Conservation (phyloP, 2,888 invertebrate species). For the Agriopis marginaria region DNA sequence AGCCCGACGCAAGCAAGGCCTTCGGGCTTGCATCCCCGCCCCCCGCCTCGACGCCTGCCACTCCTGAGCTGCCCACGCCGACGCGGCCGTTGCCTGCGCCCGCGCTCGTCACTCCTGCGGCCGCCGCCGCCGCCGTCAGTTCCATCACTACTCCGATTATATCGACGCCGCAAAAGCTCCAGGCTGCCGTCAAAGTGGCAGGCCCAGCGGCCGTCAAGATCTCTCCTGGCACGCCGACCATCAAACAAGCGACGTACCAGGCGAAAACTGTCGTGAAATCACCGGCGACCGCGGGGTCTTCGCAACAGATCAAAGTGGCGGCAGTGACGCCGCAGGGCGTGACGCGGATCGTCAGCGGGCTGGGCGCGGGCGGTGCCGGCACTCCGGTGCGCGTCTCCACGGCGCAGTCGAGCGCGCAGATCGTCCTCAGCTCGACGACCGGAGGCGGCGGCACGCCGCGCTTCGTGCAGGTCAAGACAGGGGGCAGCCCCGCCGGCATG, state of each 20-base stretch:
- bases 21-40: slow-evolving; percentile 72
- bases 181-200: slow-evolving; percentile 63
- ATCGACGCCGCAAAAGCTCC: slow-evolving; percentile 74
- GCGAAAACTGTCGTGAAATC: slow-evolving; percentile 69
- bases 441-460: slow-evolving; percentile 71
- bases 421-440: slow-evolving; percentile 67
- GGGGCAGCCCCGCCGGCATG: slow-evolving; percentile 69
- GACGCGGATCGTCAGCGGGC: slow-evolving; percentile 78
- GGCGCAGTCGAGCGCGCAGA: slow-evolving; percentile 73
- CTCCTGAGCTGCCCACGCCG: slow-evolving; percentile 59
- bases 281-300: slow-evolving; percentile 67
- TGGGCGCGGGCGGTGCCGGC: slow-evolving; percentile 70
- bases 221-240: slow-evolving; percentile 70
- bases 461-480: slow-evolving; percentile 79
- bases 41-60: slow-evolving; percentile 51
- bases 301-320: slow-evolving; percentile 79
- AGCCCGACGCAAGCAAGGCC: slow-evolving; percentile 73
- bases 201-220: slow-evolving; percentile 71
- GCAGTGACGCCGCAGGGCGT: slow-evolving; percentile 77
- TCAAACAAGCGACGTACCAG: slow-evolving; percentile 73
- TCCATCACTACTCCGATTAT: slow-evolving; percentile 61
- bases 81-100: slow-evolving; percentile 57
- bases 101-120: slow-evolving; percentile 52
- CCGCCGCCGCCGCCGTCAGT: slow-evolving; percentile 62
- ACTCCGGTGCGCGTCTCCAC: slow-evolving; percentile 77